phyloP scores from a whole-genome alignment of 2,113 vertebrate genomes.

The Marcusenius ussheri region DNA sequence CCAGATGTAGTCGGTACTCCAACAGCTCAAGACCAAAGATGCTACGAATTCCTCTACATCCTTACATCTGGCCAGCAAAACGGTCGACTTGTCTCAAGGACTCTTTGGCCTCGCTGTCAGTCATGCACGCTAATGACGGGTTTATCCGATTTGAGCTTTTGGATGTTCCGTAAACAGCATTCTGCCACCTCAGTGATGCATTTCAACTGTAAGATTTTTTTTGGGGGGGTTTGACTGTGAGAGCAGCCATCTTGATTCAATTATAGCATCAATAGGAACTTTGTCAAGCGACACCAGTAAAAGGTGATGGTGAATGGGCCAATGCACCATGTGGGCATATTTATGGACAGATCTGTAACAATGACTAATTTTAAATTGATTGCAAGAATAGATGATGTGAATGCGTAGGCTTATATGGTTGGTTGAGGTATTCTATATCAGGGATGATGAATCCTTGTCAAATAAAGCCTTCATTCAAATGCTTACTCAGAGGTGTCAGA shows the following conservation, averaged over 20 bases:
- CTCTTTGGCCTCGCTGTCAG: background rate
- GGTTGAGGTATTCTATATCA: background rate
- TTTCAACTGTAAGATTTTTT: background rate
- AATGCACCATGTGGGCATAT: background rate
- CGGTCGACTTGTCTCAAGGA: background rate
- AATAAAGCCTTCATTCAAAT: background rate
- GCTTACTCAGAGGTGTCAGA: background rate
- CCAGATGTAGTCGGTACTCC: slow-evolving; percentile 4
- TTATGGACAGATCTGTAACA: background rate
- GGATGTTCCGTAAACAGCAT: background rate
- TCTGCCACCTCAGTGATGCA: background rate
- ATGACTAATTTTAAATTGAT: background rate
- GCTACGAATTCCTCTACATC: background rate
- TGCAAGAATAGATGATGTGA: background rate
- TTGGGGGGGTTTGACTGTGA: background rate
- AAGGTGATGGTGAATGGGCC: background rate
- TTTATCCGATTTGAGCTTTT: background rate
- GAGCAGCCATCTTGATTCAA: background rate
- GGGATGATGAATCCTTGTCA: background rate
- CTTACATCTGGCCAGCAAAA: background rate
- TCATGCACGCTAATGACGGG: background rate
- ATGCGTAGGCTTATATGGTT: background rate
- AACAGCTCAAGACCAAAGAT: background rate
- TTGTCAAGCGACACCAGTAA: background rate
- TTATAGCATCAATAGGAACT: background rate